Base-by-base conservation (phyloP, 2,113 vertebrate species). In the Acrocephalus arundinaceus region DNA sequence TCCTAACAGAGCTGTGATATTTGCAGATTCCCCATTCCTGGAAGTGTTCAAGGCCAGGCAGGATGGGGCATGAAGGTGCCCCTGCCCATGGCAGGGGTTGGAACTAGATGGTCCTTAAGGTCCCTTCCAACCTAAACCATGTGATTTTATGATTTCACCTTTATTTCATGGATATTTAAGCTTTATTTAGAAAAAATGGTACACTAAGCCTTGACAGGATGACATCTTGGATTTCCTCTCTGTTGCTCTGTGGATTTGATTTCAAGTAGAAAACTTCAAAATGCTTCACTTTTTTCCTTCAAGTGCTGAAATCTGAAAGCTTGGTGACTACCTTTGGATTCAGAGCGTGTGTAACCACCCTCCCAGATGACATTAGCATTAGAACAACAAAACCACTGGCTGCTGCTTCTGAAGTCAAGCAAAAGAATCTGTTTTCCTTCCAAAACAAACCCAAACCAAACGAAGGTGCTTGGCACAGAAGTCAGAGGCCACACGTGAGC, bases 401-500 rank as follows among this genome's bases (percentile, higher is more conserved):
- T 80, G 67, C 46, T 73, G 59, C 63, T 84, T 67, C 63, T 24
- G 1, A 2, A 89, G n/a, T 11, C 20, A 41, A 65, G 20, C 11
- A 55, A 57, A 89, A 67, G n/a, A 10, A 67, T 4, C 81, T 58
- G 31, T 68, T 73, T 72, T 75, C 70, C 79, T 92, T 86, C 90
- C 84, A 95, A 84, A 86, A 28, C 86, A 93, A 90, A 75, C 41
- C 49, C 25, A 84, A 79, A 9, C 35, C 62, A 80, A 83, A 59
- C 0, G 52, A 6, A 15, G 79, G 68, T 35, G 75, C 87, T 85
- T 12, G 86, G 85, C 39, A 37, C 12, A 25, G 58, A 48, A 80
- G 84, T 55, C 83, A 71, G 94, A 92, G 92, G 93, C 91, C 72
- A 87, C 24, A n/a, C 12, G 3, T 63, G 87, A 94, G 61, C 22